Conservation (phyloP, 2,888 invertebrate species). For the Cerceris rybyensis region DNA sequence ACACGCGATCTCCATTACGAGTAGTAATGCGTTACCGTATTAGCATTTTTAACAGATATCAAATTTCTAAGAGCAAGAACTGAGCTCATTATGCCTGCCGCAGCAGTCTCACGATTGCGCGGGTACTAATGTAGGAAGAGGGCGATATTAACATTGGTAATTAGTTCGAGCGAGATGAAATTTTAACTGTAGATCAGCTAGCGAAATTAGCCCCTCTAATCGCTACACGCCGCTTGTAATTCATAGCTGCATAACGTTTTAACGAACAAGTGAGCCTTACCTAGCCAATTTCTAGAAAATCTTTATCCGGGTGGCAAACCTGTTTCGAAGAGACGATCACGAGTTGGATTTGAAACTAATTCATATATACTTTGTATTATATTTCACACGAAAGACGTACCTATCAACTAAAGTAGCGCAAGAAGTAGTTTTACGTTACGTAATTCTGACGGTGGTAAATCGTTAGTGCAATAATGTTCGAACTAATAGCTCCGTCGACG, state of each 20-base stretch:
- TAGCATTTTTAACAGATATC: slow-evolving; percentile 52
- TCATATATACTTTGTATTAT: no score
- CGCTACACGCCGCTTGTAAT: slow-evolving; percentile 14
- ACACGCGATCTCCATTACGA: slow-evolving; percentile 19
- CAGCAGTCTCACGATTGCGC: slow-evolving; percentile 43
- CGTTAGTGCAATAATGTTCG: no score
- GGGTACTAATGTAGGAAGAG: slow-evolving; percentile 24
- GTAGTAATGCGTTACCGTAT: slow-evolving; percentile 39
- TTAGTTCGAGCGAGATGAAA: slow-evolving; percentile 58
- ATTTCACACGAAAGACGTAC: no score
- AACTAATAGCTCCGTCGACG: no score
- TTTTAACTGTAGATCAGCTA: slow-evolving; percentile 34
- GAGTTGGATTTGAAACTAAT: background rate
- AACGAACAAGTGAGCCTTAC: background rate
- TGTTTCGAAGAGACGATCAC: background rate
- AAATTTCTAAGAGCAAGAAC: slow-evolving; percentile 49
- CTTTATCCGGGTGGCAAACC: background rate
- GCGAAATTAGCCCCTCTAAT: slow-evolving; percentile 50
- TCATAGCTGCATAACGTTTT: slow-evolving; percentile 6
- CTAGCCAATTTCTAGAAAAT: background rate
- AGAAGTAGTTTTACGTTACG: no score
- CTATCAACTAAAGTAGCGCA: no score
- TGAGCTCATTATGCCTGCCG: slow-evolving; percentile 45
- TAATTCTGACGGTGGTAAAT: no score
- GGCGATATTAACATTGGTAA: slow-evolving; percentile 46